A percentile compares a stretch with the other conserved stretches of the same genome.
Evolutionary conservation across 2,113 vertebrate species (phyloP).

Genomic region (Passer montanus): DNA sequence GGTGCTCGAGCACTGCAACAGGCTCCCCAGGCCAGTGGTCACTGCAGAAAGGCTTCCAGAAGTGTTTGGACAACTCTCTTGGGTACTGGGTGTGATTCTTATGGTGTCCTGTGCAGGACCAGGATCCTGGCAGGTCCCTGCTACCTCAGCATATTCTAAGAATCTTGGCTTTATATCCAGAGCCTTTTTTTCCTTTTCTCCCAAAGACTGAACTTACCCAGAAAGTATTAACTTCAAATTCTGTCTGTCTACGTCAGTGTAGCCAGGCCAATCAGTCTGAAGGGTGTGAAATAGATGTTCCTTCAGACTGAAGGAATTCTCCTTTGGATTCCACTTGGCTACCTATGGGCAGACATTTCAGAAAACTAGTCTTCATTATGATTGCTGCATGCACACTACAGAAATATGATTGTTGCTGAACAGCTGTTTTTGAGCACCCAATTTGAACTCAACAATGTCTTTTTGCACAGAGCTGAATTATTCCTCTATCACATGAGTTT

Average conservation of each 20-base stretch:
- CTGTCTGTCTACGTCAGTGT: neutral
- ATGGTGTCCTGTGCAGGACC: too few species aligned
- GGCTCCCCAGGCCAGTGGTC: neutral
- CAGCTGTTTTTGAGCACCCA: neutral
- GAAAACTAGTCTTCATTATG: neutral
- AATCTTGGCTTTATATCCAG: too few species aligned
- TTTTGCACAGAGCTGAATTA: neutral
- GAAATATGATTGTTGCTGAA: fast-evolving
- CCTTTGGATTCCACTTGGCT: constrained; percentile 88
- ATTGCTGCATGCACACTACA: neutral
- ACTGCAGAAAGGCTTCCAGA: neutral
- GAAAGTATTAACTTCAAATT: neutral
- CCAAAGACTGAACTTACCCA: neutral
- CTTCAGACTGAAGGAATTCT: constrained; percentile 89
- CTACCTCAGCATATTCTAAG: too few species aligned
- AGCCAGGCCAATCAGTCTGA: neutral
- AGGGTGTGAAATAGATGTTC: neutral
- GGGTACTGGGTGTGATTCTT: too few species aligned
- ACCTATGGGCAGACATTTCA: constrained; percentile 74
- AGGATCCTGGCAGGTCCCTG: too few species aligned
- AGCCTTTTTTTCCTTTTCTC: too few species aligned
- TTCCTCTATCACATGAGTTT: too few species aligned
- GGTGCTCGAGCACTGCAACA: too few species aligned
- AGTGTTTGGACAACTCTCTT: too few species aligned
- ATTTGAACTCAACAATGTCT: fast-evolving